A percentile compares a stretch with the other conserved stretches of the same genome.
Evolutionary conservation across 2,888 invertebrate species (phyloP).

Genomic region (Ceraclea dissimilis): DNA sequence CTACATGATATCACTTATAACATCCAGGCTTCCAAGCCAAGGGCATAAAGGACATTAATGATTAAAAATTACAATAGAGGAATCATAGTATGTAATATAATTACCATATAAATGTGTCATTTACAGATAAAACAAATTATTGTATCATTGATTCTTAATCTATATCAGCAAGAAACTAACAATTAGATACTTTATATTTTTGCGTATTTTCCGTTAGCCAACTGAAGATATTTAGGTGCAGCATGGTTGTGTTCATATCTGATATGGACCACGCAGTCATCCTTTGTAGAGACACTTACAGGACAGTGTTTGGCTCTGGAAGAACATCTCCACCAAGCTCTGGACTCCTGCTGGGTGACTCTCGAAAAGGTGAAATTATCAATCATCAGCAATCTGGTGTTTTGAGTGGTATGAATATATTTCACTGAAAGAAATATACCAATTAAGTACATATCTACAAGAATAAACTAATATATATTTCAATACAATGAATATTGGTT

Average conservation of each 20-base stretch:
- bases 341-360: neutral
- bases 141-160: too few species aligned
- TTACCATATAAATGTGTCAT: too few species aligned
- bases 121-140: too few species aligned
- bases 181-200: neutral
- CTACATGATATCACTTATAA: too few species aligned
- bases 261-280: neutral
- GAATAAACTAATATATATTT: too few species aligned
- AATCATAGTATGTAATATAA: too few species aligned
- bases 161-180: too few species aligned
- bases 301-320: constrained; percentile 1
- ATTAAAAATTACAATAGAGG: too few species aligned
- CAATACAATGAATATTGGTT: too few species aligned
- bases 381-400: constrained; percentile 10
- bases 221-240: neutral
- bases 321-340: constrained; percentile 16
- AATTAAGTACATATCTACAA: too few species aligned
- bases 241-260: constrained; percentile 5
- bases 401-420: constrained; percentile 9
- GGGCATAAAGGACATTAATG: too few species aligned
- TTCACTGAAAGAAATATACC: constrained; percentile 7
- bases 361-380: constrained; percentile 13
- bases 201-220: neutral
- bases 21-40: too few species aligned
- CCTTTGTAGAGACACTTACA: constrained; percentile 5